These are phyloP conservation scores for Stigmatopora argus DNA, from an alignment of 2,113 vertebrate species.

Conservation along the genomic window DNA sequence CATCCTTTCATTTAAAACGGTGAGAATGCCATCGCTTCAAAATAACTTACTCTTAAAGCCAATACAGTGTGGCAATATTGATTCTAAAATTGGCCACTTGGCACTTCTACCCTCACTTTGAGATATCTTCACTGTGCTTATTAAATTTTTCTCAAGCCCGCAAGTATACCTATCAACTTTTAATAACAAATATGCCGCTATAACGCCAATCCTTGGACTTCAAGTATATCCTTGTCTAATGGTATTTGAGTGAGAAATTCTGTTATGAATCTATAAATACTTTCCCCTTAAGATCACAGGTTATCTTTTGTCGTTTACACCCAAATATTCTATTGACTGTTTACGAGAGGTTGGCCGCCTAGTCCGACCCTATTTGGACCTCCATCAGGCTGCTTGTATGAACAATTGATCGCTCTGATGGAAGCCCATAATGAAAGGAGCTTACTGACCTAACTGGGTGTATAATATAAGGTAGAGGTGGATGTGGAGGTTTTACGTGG, in stretches of 20 bases:
- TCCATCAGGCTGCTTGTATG: slow-evolving; percentile 22
- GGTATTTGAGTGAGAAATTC: not conserved
- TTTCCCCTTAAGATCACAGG: slow-evolving; percentile 1
- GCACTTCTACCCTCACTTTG: slow-evolving; percentile 19
- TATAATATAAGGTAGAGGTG: slow-evolving; percentile 46
- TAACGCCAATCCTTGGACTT: not conserved
- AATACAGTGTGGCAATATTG: slow-evolving; percentile 38
- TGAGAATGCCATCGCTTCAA: slow-evolving; percentile 6
- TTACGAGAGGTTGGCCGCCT: slow-evolving; percentile 18
- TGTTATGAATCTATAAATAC: slow-evolving; percentile 4
- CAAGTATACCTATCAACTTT: not conserved
- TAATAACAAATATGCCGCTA: not conserved
- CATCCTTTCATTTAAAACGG: slow-evolving; percentile 16
- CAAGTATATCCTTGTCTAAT: not conserved
- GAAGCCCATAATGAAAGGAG: slow-evolving; percentile 46
- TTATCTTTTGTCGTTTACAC: slow-evolving; percentile 15
- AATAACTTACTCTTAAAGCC: slow-evolving; percentile 28
- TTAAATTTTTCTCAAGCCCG: slow-evolving; percentile 10
- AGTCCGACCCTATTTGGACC: slow-evolving; percentile 48
- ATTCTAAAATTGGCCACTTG: slow-evolving; percentile 41
- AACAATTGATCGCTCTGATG: slow-evolving; percentile 57
- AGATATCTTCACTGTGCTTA: not conserved
- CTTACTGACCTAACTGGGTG: slow-evolving; percentile 49
- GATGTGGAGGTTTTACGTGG: slow-evolving; percentile 49
- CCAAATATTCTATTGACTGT: slow-evolving; percentile 1